These are phyloP conservation scores for Boloria selene DNA, from an alignment of 2,888 invertebrate genomes.

Conservation along the genomic window DNA sequence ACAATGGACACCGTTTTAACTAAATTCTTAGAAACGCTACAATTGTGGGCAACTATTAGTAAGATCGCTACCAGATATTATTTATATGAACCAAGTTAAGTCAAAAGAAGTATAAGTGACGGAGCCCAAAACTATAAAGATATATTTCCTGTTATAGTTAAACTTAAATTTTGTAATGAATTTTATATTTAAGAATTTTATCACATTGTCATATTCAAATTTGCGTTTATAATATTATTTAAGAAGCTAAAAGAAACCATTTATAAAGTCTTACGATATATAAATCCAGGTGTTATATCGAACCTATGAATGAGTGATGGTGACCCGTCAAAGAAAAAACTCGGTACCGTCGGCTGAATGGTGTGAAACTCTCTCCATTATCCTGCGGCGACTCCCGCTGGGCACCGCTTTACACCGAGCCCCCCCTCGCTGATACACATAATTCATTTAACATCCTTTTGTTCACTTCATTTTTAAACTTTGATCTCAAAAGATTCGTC, in stretches of 20 bases:
- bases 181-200: no score
- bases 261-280: background rate
- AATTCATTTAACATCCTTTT: conserved; percentile 50
- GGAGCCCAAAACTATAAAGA: background rate
- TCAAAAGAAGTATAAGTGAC: no score
- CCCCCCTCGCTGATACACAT: conserved; percentile 49
- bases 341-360: conserved; percentile 62
- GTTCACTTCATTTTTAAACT: conserved; percentile 40
- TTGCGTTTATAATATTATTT: no score
- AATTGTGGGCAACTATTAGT: background rate
- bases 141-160: background rate
- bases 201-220: no score
- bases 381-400: conserved; percentile 63
- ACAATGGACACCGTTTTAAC: conserved; percentile 3
- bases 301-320: conserved; percentile 54
- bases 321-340: conserved; percentile 66
- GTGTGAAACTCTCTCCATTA: conserved; percentile 69
- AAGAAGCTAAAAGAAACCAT: background rate
- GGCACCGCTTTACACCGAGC: conserved; percentile 55
- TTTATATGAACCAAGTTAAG: conserved; percentile 3
- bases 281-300: conserved; percentile 10
- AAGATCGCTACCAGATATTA: conserved; percentile 1
- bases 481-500: conserved; percentile 34
- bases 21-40: conserved; percentile 6
- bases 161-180: background rate